Percentiles rank a stretch among this genome's conserved stretches.
phyloP scores from a whole-genome alignment of 1,140 invertebrate genomes.

The Drosophila seguyi region DNA sequence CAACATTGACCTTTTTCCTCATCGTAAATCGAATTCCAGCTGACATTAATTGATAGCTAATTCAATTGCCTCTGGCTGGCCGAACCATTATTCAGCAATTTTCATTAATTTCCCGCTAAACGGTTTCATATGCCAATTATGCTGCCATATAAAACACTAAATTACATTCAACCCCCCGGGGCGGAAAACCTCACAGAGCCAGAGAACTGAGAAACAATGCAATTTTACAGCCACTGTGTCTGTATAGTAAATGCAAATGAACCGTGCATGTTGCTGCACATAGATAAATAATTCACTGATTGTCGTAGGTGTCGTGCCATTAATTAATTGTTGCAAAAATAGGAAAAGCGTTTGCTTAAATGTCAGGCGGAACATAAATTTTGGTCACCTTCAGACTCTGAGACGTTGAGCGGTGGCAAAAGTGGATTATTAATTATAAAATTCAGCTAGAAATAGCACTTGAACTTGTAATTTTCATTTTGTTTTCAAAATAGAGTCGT shows the following conservation, averaged over 20 bases:
- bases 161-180: slow-evolving; percentile 42
- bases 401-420: slow-evolving; percentile 19
- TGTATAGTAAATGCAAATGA: slow-evolving; percentile 29
- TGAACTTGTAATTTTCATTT: slow-evolving; percentile 28
- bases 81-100: slow-evolving; percentile 57
- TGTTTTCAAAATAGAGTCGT: slow-evolving; percentile 43
- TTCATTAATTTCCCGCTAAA: slow-evolving; percentile 45
- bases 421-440: slow-evolving; percentile 62
- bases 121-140: slow-evolving; percentile 55
- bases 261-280: slow-evolving; percentile 9
- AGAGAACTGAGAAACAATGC: slow-evolving; percentile 14
- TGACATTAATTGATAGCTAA: slow-evolving; percentile 62
- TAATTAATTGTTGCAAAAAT: slow-evolving; percentile 68
- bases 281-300: slow-evolving; percentile 41
- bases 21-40: slow-evolving; percentile 39
- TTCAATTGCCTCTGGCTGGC: slow-evolving; percentile 44
- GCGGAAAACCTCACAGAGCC: background rate
- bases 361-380: slow-evolving; percentile 77
- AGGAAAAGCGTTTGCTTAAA: slow-evolving; percentile 36
- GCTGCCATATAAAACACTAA: slow-evolving; percentile 52
- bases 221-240: slow-evolving; percentile 17
- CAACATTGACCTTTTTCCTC: slow-evolving; percentile 41
- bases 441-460: slow-evolving; percentile 46
- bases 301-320: slow-evolving; percentile 61
- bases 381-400: slow-evolving; percentile 42